Evolutionary conservation across 2,113 vertebrate species (phyloP), one percentile per base, ranked within the genome.

Genomic region (Triplophysa tibetana): DNA sequence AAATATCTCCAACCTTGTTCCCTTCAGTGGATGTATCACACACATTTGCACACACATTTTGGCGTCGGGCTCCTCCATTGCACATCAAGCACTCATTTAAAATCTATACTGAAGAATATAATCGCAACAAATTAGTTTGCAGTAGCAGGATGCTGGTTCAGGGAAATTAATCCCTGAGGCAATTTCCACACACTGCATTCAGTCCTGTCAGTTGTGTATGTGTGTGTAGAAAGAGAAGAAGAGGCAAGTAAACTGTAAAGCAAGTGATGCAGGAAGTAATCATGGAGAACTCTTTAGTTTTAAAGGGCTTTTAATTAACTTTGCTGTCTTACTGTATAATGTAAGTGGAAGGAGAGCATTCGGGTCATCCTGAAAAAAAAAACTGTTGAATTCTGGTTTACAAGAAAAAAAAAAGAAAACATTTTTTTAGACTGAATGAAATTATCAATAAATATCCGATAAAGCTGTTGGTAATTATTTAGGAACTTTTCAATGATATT

Each of bases 1-100:
- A 80, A 21, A 85, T 80, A 86, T 80, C 45, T 68, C 81, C 75
- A 56, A 74, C 89, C 89, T 88, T 85, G 89, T 90, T 89, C 84
- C 81, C 85, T 70, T 76, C 45, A 82, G 88, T 91, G 89, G 23
- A 83, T 88, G 89, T 88, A 87, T 88, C 86, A 80, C 45, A 66
- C 52, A 66, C 38, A 68, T 50, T 73, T 67, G 17, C 41, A 68
- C 23, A 64, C 74, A 67, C 43, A 48, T 63, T 62, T 62, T 17
- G 62, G 8, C 62, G 21, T 26, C 26, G n/a, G 24, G 58, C 41
- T 45, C 41, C 41, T 12, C 12, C 38, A 75, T 63, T 41, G 43
- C 72, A 63, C 73, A 63, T 74, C 33, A 74, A 60, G 33, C 33
- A 74, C n/a, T 60, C 33, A 58, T 58, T 58, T 21, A 72, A 72